A percentile compares a stretch with the other conserved stretches of the same genome.
These are phyloP conservation scores for Podargus strigoides DNA, from an alignment of 2,797 vertebrate genomes.

Conservation along the genomic window DNA sequence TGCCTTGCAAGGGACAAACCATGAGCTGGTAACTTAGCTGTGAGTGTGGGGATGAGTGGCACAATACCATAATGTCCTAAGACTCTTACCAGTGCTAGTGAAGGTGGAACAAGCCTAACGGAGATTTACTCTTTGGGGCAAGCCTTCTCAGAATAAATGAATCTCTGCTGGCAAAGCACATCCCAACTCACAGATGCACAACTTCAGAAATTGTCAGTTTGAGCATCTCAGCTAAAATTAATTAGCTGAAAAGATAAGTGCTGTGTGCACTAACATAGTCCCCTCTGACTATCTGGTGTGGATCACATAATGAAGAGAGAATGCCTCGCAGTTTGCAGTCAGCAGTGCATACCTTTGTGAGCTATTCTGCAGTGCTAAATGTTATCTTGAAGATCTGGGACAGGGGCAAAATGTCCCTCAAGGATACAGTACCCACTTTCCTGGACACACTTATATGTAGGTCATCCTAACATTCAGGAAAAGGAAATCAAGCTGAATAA, in stretches of 20 bases:
- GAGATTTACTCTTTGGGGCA: not conserved
- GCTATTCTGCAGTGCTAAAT: not conserved
- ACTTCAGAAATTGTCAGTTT: not conserved
- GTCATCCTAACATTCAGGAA: not conserved
- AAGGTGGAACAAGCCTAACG: not conserved
- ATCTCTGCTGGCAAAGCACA: not conserved
- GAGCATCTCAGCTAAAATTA: slow-evolving; percentile 25
- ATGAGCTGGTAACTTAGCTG: not conserved
- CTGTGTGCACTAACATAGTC: not conserved
- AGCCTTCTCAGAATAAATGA: not conserved
- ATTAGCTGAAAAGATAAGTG: slow-evolving; percentile 35
- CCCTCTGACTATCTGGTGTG: not conserved
- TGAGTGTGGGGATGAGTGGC: not conserved
- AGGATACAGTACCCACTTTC: not conserved
- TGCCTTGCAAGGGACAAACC: not conserved
- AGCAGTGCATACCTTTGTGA: not conserved
- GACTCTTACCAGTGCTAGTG: not conserved
- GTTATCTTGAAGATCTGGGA: not conserved
- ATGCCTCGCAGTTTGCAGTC: not conserved
- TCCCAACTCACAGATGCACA: not conserved
- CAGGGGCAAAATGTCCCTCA: not conserved
- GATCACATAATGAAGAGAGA: slow-evolving; percentile 1
- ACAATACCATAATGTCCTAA: not conserved
- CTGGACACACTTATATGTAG: not conserved
- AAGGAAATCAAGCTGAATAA: not conserved